These are phyloP conservation scores for Heptranchias perlo DNA, from an alignment of 2,113 vertebrate genomes.

Conservation along the genomic window DNA sequence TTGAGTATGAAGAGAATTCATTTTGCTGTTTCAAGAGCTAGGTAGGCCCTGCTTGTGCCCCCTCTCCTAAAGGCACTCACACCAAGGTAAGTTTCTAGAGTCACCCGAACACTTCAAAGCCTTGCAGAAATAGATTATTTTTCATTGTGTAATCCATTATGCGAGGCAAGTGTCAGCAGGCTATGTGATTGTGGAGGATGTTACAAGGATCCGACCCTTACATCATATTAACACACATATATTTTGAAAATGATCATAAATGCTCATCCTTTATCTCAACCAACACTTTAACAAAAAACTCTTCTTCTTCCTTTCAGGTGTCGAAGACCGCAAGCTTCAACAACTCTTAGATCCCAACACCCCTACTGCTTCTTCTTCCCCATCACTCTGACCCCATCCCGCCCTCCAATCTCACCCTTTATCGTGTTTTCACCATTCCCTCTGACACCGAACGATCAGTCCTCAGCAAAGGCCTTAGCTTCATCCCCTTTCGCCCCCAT, in stretches of 20 bases:
- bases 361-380: no score
- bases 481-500: no score
- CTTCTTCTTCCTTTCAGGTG: no score
- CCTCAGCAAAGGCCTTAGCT: no score
- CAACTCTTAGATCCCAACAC: no score
- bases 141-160: neutral
- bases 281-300: no score
- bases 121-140: neutral
- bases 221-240: neutral
- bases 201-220: neutral
- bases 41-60: neutral
- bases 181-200: neutral
- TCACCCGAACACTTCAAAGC: neutral
- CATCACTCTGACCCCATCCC: no score
- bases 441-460: no score
- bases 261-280: no score
- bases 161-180: neutral
- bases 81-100: neutral
- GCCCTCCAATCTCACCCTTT: no score
- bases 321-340: no score
- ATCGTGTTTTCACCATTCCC: no score
- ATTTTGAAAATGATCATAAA: neutral
- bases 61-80: neutral
- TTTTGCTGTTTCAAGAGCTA: neutral
- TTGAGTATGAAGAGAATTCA: neutral